These are phyloP conservation scores for Pseudobourletiella spinata DNA, from an alignment of 1,140 invertebrate genomes.

Conservation along the genomic window DNA sequence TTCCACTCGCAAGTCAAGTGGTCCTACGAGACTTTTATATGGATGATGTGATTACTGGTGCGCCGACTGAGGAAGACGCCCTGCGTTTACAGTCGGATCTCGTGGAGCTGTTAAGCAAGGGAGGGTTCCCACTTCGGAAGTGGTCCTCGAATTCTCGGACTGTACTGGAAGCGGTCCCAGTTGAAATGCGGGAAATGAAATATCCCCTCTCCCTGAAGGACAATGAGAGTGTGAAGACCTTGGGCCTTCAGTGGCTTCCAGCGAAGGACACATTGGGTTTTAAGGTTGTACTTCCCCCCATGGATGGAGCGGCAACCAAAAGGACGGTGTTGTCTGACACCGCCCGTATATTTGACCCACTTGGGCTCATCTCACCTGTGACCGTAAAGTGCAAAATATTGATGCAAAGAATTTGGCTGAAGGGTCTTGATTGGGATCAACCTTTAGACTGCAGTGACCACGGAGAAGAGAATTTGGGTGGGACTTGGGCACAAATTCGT, in stretches of 20 bases:
- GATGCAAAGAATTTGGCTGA: slow-evolving; percentile 38
- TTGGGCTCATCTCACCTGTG: slow-evolving; percentile 23
- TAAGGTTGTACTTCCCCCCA: slow-evolving; percentile 25
- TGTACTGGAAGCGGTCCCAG: background rate
- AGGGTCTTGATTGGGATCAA: slow-evolving; percentile 39
- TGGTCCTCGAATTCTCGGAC: slow-evolving; percentile 4
- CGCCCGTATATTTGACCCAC: slow-evolving; percentile 19
- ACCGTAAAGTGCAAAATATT: slow-evolving; percentile 37
- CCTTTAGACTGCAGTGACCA: too few relatives aligned
- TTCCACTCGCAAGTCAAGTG: background rate
- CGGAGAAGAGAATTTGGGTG: slow-evolving; percentile 25
- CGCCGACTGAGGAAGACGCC: slow-evolving; percentile 12
- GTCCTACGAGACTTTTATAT: background rate
- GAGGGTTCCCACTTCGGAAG: background rate
- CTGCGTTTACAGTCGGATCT: slow-evolving; percentile 22
- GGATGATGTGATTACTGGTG: slow-evolving; percentile 2
- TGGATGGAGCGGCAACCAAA: slow-evolving; percentile 32
- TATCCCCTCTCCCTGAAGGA: background rate
- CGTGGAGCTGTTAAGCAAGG: slow-evolving; percentile 38
- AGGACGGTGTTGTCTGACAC: slow-evolving; percentile 13
- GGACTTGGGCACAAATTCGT: slow-evolving; percentile 28
- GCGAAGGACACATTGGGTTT: background rate
- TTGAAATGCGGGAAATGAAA: background rate
- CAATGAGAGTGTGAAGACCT: background rate
- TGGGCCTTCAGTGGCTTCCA: slow-evolving; percentile 3